These are phyloP conservation scores for Slavum lentiscoides DNA, from an alignment of 2,888 invertebrate genomes.

Conservation along the genomic window DNA sequence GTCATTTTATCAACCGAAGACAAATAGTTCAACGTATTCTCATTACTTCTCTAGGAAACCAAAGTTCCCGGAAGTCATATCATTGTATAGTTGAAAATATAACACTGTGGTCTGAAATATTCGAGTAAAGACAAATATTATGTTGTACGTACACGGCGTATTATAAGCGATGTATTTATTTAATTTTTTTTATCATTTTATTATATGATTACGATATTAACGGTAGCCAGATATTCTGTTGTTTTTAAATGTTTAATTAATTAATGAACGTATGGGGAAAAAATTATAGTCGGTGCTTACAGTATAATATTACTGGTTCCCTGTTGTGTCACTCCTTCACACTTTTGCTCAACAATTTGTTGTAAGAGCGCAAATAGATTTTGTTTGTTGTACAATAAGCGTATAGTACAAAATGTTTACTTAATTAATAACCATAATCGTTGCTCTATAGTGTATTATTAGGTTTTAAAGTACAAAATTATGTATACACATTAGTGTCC, in stretches of 20 bases:
- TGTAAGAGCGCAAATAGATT: slow-evolving; percentile 15
- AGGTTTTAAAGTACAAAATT: slow-evolving; percentile 35
- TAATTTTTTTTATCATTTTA: slow-evolving; percentile 27
- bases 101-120: slow-evolving; percentile 30
- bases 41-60: slow-evolving; percentile 21
- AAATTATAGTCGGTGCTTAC: slow-evolving; percentile 40
- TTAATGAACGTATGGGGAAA: slow-evolving; percentile 13
- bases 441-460: slow-evolving; percentile 23
- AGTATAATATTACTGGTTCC: slow-evolving; percentile 13
- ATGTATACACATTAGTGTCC: slow-evolving; percentile 22
- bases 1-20: background rate
- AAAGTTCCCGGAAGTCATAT: slow-evolving; percentile 39
- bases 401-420: background rate
- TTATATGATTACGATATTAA: background rate
- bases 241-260: slow-evolving; percentile 27
- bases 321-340: slow-evolving; percentile 17
- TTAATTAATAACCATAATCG: slow-evolving; percentile 7
- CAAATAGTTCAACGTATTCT: slow-evolving; percentile 5
- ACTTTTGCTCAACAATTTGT: slow-evolving; percentile 37
- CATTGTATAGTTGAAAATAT: slow-evolving; percentile 13
- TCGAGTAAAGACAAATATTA: slow-evolving; percentile 20
- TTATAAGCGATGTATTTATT: background rate
- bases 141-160: background rate
- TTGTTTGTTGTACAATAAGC: slow-evolving; percentile 2
- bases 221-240: slow-evolving; percentile 1